A percentile compares a stretch with the other conserved stretches of the same genome.
Conservation (phyloP, 2,113 vertebrate species). For the Burhinus bistriatus region DNA sequence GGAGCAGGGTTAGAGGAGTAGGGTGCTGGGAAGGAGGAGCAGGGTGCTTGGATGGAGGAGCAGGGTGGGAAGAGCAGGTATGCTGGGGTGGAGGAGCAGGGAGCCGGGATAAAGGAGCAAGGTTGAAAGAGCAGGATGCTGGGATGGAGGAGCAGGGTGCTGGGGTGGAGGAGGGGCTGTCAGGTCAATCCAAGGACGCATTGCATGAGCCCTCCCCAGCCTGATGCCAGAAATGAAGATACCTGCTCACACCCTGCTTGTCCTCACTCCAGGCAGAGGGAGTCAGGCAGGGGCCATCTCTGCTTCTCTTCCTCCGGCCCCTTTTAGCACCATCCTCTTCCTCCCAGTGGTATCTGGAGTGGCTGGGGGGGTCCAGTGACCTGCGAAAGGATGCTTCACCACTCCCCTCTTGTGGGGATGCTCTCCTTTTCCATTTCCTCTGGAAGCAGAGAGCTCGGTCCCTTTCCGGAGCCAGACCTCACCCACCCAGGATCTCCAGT, state of each 20-base stretch:
- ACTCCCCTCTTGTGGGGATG: rapidly evolving
- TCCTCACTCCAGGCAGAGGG: background rate
- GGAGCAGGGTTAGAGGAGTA: too few species aligned
- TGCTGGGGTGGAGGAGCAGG: background rate
- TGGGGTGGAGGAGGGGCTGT: background rate
- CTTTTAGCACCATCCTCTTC: background rate
- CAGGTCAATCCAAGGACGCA: background rate
- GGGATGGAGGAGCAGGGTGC: background rate
- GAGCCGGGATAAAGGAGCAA: too few species aligned
- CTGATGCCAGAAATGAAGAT: background rate
- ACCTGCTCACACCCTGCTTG: background rate
- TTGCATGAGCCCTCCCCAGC: background rate
- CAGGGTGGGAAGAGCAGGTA: too few species aligned
- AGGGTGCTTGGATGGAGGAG: background rate
- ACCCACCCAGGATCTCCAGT: background rate
- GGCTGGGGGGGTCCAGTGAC: background rate
- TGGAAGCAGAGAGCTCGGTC: background rate
- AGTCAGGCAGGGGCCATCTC: background rate
- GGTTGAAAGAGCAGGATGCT: too few species aligned
- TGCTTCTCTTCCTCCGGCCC: background rate
- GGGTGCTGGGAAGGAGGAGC: background rate
- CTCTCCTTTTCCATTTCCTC: background rate
- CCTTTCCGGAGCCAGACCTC: background rate
- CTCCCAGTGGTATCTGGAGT: background rate
- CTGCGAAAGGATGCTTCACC: background rate